Percentiles rank a stretch among this genome's conserved stretches.
Evolutionary conservation across 2,113 vertebrate genomes (phyloP).

Genomic region (Peromyscus maniculatus): DNA sequence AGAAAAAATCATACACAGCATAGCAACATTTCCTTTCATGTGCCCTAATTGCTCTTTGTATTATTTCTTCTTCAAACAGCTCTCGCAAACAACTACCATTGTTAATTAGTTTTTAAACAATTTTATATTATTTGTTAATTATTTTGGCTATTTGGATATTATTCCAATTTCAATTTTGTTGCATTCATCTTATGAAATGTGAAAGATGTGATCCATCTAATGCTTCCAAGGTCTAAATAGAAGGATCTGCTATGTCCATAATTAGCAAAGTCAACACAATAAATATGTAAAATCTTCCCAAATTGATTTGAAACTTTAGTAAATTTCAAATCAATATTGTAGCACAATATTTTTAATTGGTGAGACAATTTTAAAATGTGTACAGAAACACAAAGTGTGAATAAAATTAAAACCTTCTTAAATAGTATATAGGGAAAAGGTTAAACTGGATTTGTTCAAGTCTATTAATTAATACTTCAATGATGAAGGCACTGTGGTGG

Average conservation of each 20-base stretch:
- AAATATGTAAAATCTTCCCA: background rate
- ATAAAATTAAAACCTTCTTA: background rate
- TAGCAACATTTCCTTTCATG: background rate
- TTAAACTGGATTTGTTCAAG: constrained; percentile 2
- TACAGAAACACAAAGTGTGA: background rate
- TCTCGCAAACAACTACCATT: background rate
- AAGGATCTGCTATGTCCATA: background rate
- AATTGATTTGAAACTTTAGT: background rate
- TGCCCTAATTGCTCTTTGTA: background rate
- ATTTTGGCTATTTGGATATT: background rate
- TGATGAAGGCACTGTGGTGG: background rate
- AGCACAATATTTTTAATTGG: background rate
- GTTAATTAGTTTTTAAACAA: background rate
- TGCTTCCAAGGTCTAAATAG: background rate
- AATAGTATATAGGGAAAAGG: background rate
- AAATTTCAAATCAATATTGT: background rate
- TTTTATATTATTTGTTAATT: background rate
- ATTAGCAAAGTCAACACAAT: background rate
- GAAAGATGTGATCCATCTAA: background rate
- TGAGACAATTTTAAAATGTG: constrained; percentile 13
- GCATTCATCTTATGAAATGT: background rate
- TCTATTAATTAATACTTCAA: background rate
- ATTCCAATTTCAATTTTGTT: constrained; percentile 17
- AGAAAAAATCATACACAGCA: background rate
- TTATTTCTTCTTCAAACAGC: background rate